Evolutionary conservation across 2,888 invertebrate genomes (phyloP).

Genomic region (Cheilosia impressa): DNA sequence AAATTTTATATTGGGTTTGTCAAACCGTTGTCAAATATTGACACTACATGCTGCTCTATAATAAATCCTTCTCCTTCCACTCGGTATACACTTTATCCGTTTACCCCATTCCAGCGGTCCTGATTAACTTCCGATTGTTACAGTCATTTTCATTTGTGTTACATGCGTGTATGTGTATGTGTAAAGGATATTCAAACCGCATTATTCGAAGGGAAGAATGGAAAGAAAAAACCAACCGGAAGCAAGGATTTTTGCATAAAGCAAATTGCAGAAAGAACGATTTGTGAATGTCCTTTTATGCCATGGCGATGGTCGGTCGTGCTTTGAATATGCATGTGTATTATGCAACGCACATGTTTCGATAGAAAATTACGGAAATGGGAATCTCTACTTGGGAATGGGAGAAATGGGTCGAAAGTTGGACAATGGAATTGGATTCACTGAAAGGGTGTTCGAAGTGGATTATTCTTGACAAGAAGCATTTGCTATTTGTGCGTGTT

Average conservation of each 20-base stretch:
- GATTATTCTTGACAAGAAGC: background rate
- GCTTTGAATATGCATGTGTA: background rate
- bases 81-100: background rate
- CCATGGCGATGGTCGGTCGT: background rate
- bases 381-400: background rate
- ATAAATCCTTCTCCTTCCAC: slow-evolving; percentile 4
- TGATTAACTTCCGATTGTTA: slow-evolving; percentile 46
- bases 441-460: slow-evolving; percentile 4
- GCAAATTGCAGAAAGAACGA: slow-evolving; percentile 35
- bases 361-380: background rate
- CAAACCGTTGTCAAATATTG: slow-evolving; percentile 46
- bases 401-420: slow-evolving; percentile 1
- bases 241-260: slow-evolving; percentile 19
- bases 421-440: slow-evolving; percentile 5
- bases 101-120: slow-evolving; percentile 20
- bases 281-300: slow-evolving; percentile 51
- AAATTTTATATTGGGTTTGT: slow-evolving; percentile 16
- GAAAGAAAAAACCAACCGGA: slow-evolving; percentile 51
- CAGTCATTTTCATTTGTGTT: background rate
- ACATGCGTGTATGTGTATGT: background rate
- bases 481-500: background rate
- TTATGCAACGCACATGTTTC: slow-evolving; percentile 6
- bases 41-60: slow-evolving; percentile 6
- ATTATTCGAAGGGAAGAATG: slow-evolving; percentile 27
- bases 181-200: slow-evolving; percentile 31